Evolutionary conservation across 2,113 vertebrate species (phyloP).

Genomic region (Gallinago jamesoni): DNA sequence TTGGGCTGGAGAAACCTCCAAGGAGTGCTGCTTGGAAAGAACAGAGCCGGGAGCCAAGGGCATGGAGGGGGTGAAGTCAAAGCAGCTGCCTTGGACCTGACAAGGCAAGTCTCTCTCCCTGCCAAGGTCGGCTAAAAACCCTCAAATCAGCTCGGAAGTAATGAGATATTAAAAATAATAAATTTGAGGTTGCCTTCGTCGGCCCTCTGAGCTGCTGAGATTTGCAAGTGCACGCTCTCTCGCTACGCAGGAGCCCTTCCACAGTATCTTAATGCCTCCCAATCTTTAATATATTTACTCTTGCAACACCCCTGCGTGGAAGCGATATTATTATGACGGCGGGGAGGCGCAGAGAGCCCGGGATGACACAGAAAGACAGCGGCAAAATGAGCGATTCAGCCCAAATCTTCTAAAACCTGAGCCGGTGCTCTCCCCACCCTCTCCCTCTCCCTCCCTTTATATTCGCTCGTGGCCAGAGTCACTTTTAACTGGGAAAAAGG

Average conservation of each 20-base stretch:
- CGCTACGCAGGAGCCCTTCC: not conserved
- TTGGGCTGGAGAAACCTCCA: not conserved
- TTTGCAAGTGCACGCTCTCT: not conserved
- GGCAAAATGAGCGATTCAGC: conserved; percentile 29
- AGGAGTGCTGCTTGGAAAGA: not conserved
- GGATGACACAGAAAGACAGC: conserved; percentile 28
- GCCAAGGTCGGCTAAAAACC: not conserved
- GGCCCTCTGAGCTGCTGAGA: not conserved
- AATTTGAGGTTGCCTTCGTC: not conserved
- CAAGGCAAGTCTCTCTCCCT: not conserved
- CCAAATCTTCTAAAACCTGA: not conserved
- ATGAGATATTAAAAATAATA: conserved; percentile 40
- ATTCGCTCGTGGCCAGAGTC: not conserved
- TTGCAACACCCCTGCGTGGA: not conserved
- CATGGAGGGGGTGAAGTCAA: not conserved
- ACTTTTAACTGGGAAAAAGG: not conserved
- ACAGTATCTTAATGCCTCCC: conserved; percentile 32
- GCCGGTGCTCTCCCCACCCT: not conserved
- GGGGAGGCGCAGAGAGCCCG: not conserved
- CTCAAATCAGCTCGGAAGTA: not conserved
- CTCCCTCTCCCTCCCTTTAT: not conserved
- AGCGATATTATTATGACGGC: not conserved
- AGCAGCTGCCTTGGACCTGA: not conserved
- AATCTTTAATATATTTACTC: conserved; percentile 42
- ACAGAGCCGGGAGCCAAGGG: rapidly evolving